Evolutionary conservation across 2,113 vertebrate genomes (phyloP).

Genomic region (Phainopepla nitens): DNA sequence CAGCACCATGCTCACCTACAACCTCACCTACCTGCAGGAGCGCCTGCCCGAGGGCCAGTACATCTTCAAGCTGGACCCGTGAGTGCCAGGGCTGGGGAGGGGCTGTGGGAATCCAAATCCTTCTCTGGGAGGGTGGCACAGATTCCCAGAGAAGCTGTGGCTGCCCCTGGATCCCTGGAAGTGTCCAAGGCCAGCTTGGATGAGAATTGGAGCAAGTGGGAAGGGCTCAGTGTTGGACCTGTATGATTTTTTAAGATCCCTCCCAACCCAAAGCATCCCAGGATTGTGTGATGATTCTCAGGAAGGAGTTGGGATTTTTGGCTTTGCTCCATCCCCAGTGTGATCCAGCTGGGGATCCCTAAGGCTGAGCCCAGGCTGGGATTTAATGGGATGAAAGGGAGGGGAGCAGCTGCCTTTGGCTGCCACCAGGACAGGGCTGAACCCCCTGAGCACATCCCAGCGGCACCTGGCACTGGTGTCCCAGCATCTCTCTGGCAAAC

Average conservation of each 20-base stretch:
- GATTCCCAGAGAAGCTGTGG: not conserved
- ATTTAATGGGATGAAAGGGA: no score
- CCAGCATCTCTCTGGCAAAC: not conserved
- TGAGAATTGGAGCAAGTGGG: not conserved
- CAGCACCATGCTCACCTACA: slow-evolving; percentile 91
- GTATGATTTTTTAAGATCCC: not conserved
- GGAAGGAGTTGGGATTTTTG: not conserved
- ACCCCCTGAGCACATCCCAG: not conserved
- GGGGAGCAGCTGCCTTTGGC: not conserved
- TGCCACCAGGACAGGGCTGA: not conserved
- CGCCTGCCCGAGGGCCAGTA: slow-evolving; percentile 90
- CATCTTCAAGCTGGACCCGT: slow-evolving; percentile 89
- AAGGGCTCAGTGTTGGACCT: no score
- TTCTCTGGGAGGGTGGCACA: not conserved
- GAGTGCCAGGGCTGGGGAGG: slow-evolving; percentile 46
- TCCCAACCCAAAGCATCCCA: not conserved
- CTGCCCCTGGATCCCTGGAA: not conserved
- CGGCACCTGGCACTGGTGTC: fast-evolving
- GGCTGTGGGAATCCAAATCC: fast-evolving
- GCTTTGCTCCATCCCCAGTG: not conserved
- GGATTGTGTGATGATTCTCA: not conserved
- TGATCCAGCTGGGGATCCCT: not conserved
- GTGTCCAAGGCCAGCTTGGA: not conserved
- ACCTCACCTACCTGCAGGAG: slow-evolving; percentile 93
- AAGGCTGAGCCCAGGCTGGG: not conserved